Evolutionary conservation across 2,113 vertebrate genomes (phyloP), one percentile per base, ranked within the genome.

Genomic region (Athene noctua): DNA sequence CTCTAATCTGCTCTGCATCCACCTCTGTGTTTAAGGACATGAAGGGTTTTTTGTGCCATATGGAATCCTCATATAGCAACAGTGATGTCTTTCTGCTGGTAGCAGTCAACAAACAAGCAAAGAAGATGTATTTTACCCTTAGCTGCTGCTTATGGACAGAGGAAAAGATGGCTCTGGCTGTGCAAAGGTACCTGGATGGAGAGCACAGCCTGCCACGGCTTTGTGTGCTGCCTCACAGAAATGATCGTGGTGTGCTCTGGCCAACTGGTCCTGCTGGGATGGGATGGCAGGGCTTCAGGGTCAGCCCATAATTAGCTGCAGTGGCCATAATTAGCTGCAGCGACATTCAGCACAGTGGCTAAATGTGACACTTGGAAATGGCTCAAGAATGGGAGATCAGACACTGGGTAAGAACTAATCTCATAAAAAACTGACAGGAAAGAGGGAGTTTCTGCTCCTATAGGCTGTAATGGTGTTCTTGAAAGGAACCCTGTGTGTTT

Each of bases 401-500:
- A 46, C 19, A 10, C 36, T 30, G 57, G 40, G 49, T 57, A 30
- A 38, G 36, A 70, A 63, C 27, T 38, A 16, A 51, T 32, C 38
- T 70, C 52, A 29, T 34, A 34, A 30, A 30, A 34, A 16, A 66
- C 27, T 25, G 32, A 27, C 2, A 14, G 55, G 62, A 55, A 67
- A 74, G 40, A 36, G 21, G 54, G 67, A 42, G 26, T 11, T 68
- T n/a, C 62, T 29, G 29, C 52, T 40, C n/a, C 26, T 23, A 9
- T 11, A 4, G 54, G 49, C 17, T 32, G 6, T 29, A 32, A 27
- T 13, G 54, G 15, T 27, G 11, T 20, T 68, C 52, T 30, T 67
- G 30, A 68, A 29, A 16, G 23, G 34, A 17, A 38, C 11, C 3
- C 23, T 3, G 0, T 2, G 1, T 36, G 40, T 74, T 42, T 17